These are phyloP conservation scores for Heliconius sara DNA, from an alignment of 2,888 invertebrate genomes.

Conservation along the genomic window DNA sequence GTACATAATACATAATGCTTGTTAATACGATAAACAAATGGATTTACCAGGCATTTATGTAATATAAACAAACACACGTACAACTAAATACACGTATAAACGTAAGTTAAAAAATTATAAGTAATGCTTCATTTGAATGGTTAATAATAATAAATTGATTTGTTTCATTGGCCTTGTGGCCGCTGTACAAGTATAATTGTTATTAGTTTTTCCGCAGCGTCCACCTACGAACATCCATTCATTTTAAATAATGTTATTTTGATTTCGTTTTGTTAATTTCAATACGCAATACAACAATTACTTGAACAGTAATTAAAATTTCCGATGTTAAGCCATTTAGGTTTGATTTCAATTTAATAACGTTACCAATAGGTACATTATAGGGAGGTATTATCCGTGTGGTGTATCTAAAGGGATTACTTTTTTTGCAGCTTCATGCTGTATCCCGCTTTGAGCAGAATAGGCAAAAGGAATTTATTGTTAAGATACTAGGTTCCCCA, in stretches of 20 bases:
- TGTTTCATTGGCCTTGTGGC: constrained; percentile 26
- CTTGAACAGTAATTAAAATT: not conserved
- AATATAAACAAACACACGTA: not conserved
- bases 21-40: no score
- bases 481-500: no score
- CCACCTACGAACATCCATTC: constrained; percentile 1
- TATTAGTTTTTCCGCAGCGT: constrained; percentile 28
- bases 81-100: not conserved
- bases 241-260: not conserved
- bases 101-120: constrained; percentile 15
- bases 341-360: not conserved
- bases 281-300: not conserved
- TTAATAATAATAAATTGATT: constrained; percentile 24
- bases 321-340: no score
- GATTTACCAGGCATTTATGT: no score
- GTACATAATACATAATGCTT: no score
- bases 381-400: not conserved
- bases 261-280: not conserved
- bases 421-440: no score
- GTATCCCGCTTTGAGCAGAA: no score
- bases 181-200: constrained; percentile 18
- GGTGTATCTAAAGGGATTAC: no score
- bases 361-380: not conserved
- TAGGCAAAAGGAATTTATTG: no score
- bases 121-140: constrained; percentile 35